Conservation (phyloP, 2,797 vertebrate genomes). For the Rhynchonycteris naso region DNA sequence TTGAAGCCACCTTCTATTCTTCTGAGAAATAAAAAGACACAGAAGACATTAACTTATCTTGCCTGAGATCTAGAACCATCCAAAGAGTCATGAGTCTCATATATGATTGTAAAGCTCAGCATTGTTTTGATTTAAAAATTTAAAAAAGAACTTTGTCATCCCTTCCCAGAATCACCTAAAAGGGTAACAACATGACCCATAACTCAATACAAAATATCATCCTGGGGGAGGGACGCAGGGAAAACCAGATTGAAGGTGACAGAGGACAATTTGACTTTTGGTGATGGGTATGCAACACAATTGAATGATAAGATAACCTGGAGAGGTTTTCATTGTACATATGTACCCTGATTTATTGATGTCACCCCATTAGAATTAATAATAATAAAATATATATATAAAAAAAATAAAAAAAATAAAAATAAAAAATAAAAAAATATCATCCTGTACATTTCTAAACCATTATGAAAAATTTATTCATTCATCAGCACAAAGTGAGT, state of each 20-base stretch:
- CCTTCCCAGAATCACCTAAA: background rate
- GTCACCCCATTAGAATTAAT: too few species aligned
- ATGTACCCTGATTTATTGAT: too few species aligned
- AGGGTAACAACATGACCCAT: background rate
- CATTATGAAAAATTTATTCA: conserved; percentile 11
- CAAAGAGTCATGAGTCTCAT: conserved; percentile 13
- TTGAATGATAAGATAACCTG: too few species aligned
- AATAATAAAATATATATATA: too few species aligned
- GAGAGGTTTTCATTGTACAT: too few species aligned
- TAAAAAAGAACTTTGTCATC: background rate
- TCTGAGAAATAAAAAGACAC: conserved; percentile 43
- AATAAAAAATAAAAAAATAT: too few species aligned
- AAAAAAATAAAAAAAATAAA: too few species aligned
- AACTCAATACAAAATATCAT: conserved; percentile 19
- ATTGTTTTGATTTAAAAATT: background rate
- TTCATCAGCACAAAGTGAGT: conserved; percentile 2
- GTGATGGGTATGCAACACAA: too few species aligned
- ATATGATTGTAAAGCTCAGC: background rate
- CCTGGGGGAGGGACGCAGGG: too few species aligned
- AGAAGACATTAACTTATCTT: conserved; percentile 2
- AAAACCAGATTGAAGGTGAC: too few species aligned
- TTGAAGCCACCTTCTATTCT: conserved; percentile 49
- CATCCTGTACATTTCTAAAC: background rate
- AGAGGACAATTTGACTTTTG: too few species aligned
- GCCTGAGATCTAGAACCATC: background rate